Base-by-base conservation (phyloP, 1,140 invertebrate species). In the Heliconius eleuchia region DNA sequence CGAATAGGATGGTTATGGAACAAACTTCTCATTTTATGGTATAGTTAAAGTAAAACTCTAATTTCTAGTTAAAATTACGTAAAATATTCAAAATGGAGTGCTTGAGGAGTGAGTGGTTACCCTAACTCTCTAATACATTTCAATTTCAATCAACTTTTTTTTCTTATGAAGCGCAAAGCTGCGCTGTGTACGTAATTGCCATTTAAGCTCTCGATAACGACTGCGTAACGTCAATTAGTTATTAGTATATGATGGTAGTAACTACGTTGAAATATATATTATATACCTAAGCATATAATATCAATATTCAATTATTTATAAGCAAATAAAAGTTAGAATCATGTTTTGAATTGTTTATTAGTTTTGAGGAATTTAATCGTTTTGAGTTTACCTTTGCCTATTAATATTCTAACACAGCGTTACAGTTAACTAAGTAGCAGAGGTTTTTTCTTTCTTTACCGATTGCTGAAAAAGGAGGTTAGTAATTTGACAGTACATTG, bases 281-380 rank as follows among this genome's bases (percentile, higher is more conserved):
- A 66, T 11, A 16, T 18, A 16, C 4, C 11, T 2, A 66, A 27
- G 3, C 27, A 66, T 30, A 66, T 50, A 2, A 66, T 50, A 2
- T 46, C 18, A 73, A 23, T 73, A 39, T 11, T 46, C 39, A 73
- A 50, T 50, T 46, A 73, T 50, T 73, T 46, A 46, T 50, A 73
- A 23, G 39, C 39, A 46, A 46, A 73, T 73, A 46, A 27, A 46
- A 73, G 71, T 66, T 66, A 16, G 60, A 66, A 66, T 60, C 57
- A 27, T 23, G 27, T 30, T 66, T 13, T 3, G 1, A 66, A 30
- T 66, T 16, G 23, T 66, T 66, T 66, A 60, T 60, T 60, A 23
- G 23, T 5, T 30, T 66, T 27, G 60, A 66, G 60, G 27, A 30
- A 66, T 30, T 66, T 66, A 27, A 66, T 13, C 60, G 60, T 18